Evolutionary conservation across 2,888 invertebrate species (phyloP), one percentile per base, ranked within the genome.

Genomic region (Frankliniella intonsa): DNA sequence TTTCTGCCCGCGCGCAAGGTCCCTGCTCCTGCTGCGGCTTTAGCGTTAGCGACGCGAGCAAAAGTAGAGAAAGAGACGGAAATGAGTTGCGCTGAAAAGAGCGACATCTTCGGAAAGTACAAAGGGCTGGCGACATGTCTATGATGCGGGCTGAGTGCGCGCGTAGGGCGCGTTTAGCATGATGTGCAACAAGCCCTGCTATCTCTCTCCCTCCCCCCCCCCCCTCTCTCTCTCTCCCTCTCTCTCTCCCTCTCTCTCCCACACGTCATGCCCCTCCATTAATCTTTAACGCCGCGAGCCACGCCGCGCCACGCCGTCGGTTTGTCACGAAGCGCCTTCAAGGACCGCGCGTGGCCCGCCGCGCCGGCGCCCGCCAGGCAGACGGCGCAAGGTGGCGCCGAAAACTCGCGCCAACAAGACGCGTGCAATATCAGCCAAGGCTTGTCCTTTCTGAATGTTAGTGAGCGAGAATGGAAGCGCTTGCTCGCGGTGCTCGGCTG

Each of bases 281-380:
- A 76, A 76, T 76, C 69, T 12, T 76, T 25, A 76, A 25, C 69
- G 25, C 69, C 69, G 69, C 69, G 69, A 19, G 69, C 69, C 25
- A 25, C 25, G 69, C 0, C 69, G 25, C 25, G 69, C 25, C 69
- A n/a, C 62, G 8, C 62, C 62, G 14, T 19, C n/a, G 62, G 62
- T 62, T 10, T 62, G 62, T 62, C 62, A 62, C 62, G 62, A 62
- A 0, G 62, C 62, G 62, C 14, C 17, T 7, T 38, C 38, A 38
- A 38, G 14, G 11, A n/a, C 62, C 7, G 14, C 62, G 62, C 19
- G 19, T 17, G 62, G 62, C 55, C 55, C n/a, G 10, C 3, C 14
- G 62, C 62, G 62, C 62, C 17, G 14, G 62, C 19, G 17, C 62
- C 7, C 55, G 55, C 55, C 55, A 12, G 12, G 55, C 55, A 17